These are phyloP conservation scores for Danio choprae DNA, from an alignment of 2,797 vertebrate species.

Conservation along the genomic window DNA sequence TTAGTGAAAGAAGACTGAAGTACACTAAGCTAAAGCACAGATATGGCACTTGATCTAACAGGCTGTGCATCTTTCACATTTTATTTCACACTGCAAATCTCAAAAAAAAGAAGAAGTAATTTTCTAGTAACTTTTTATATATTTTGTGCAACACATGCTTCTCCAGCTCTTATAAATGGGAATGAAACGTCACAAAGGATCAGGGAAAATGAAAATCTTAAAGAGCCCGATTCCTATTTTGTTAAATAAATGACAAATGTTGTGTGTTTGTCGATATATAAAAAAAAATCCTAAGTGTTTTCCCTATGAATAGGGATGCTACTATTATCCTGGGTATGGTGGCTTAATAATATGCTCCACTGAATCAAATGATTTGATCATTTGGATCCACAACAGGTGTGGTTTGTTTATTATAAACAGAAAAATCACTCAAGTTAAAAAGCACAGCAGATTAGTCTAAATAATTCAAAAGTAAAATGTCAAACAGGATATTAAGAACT, in stretches of 20 bases:
- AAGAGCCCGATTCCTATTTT: neutral
- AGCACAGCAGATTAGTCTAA: neutral
- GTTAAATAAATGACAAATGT: neutral
- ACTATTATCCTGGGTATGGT: constrained; percentile 25
- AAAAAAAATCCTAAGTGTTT: neutral
- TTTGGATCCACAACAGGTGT: neutral
- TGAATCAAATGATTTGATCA: constrained; percentile 41
- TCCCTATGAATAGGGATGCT: neutral
- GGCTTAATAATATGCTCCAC: constrained; percentile 37
- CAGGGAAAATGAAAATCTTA: neutral
- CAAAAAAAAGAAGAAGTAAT: too few species aligned
- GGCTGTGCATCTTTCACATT: neutral
- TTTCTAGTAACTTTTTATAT: too few species aligned
- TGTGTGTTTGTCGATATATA: neutral
- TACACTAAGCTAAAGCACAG: neutral
- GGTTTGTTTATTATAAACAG: constrained; percentile 15
- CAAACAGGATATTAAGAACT: neutral
- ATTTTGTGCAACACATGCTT: neutral
- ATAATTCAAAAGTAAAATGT: constrained; percentile 12
- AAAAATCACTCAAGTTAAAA: neutral
- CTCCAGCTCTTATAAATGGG: neutral
- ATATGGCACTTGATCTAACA: neutral
- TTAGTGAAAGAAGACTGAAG: neutral
- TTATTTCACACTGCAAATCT: neutral
- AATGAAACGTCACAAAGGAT: neutral